phyloP scores from a whole-genome alignment of 2,888 invertebrate genomes.

The Nemotelus pantherinus region DNA sequence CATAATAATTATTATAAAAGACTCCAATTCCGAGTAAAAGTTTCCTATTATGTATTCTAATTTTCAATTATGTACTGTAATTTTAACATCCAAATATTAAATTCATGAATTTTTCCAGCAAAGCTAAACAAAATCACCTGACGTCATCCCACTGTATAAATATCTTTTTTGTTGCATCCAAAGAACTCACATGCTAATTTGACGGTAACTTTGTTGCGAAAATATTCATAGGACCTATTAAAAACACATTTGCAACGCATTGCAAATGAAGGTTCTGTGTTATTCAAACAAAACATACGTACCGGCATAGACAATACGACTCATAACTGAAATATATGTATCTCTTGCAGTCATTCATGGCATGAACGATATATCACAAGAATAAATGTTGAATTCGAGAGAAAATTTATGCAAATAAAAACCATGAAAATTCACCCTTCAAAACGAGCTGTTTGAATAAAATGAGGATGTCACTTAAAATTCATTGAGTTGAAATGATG shows the following conservation, averaged over 20 bases:
- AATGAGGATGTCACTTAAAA: conserved; percentile 48
- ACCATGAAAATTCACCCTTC: conserved; percentile 28
- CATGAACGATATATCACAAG: background rate
- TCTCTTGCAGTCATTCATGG: background rate
- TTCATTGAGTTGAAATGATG: conserved; percentile 47
- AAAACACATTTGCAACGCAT: conserved; percentile 14
- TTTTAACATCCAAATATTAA: too few relatives aligned
- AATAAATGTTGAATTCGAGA: background rate
- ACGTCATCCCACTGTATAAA: too few relatives aligned
- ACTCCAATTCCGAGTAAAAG: too few relatives aligned
- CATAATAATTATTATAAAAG: too few relatives aligned
- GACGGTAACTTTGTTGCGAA: background rate
- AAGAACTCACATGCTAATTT: background rate
- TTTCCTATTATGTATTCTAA: too few relatives aligned
- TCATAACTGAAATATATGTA: background rate
- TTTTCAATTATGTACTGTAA: too few relatives aligned
- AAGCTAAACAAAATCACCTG: too few relatives aligned
- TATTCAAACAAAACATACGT: background rate
- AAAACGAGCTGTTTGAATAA: conserved; percentile 27
- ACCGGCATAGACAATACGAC: too few relatives aligned
- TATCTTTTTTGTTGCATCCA: too few relatives aligned
- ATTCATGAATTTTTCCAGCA: too few relatives aligned
- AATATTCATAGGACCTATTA: conserved; percentile 20
- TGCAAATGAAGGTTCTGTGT: background rate
- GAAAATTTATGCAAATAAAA: conserved; percentile 36